Conservation (phyloP, 2,797 vertebrate genomes). For the Pseudocheirus occidentalis region DNA sequence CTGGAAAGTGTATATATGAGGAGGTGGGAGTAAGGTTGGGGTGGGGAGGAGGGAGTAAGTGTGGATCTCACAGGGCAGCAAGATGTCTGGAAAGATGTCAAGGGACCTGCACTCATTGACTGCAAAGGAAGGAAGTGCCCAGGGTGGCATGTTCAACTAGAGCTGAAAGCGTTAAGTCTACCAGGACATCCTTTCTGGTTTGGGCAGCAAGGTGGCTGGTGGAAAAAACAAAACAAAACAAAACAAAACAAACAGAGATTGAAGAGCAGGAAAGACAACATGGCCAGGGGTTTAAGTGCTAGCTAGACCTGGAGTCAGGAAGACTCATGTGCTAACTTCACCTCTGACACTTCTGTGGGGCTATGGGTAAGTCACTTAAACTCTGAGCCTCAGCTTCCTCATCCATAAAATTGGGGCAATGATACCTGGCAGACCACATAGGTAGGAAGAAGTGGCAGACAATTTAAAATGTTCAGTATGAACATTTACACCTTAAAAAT, state of each 20-base stretch:
- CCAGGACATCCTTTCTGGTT: background rate
- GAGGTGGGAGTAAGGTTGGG: background rate
- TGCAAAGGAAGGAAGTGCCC: background rate
- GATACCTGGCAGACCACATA: background rate
- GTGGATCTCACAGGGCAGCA: background rate
- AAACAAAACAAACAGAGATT: too few relatives aligned
- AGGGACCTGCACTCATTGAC: background rate
- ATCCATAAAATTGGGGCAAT: background rate
- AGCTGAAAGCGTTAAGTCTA: background rate
- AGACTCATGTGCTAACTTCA: background rate
- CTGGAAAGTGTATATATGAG: background rate
- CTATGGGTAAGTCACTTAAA: background rate
- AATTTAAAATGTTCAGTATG: background rate
- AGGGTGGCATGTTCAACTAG: background rate
- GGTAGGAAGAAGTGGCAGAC: background rate
- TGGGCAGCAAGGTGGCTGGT: background rate
- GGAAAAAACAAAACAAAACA: background rate
- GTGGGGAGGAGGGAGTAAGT: background rate
- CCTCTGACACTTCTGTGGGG: background rate
- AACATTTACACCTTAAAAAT: background rate
- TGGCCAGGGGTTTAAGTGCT: background rate
- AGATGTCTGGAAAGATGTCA: background rate
- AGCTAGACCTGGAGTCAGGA: background rate
- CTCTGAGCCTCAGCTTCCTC: background rate
- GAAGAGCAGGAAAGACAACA: background rate